Conservation (phyloP, 2,113 vertebrate genomes). For the Pluvialis apricaria region DNA sequence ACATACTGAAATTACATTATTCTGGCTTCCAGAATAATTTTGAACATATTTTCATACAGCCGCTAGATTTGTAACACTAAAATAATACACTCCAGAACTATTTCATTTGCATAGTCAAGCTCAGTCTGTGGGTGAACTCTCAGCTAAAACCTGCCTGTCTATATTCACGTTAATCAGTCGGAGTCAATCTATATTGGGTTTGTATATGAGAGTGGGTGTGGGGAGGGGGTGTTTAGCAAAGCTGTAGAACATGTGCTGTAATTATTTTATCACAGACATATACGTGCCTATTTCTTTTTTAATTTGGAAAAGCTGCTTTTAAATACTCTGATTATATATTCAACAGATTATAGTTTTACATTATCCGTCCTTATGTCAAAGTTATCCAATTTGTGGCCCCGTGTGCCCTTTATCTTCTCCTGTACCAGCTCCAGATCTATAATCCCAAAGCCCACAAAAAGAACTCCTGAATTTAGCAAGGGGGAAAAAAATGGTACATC, state of each 20-base stretch:
- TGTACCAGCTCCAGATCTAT: background rate
- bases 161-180: background rate
- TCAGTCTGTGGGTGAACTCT: background rate
- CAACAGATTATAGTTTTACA: slow-evolving; percentile 16
- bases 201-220: background rate
- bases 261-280: background rate
- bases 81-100: background rate
- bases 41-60: slow-evolving; percentile 32
- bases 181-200: background rate
- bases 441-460: slow-evolving; percentile 7
- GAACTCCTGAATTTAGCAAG: background rate
- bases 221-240: background rate
- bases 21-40: slow-evolving; percentile 28
- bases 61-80: background rate
- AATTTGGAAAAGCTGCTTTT: slow-evolving; percentile 57
- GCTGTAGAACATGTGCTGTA: background rate
- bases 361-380: slow-evolving; percentile 2
- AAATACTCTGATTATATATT: slow-evolving; percentile 15
- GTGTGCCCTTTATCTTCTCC: background rate
- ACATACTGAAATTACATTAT: background rate
- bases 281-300: slow-evolving; percentile 9
- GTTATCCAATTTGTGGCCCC: slow-evolving; percentile 2
- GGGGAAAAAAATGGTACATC: background rate
- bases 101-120: background rate
- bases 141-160: background rate